Evolutionary conservation across 2,888 invertebrate species (phyloP), one percentile per base, ranked within the genome.

Genomic region (Acleris literana): DNA sequence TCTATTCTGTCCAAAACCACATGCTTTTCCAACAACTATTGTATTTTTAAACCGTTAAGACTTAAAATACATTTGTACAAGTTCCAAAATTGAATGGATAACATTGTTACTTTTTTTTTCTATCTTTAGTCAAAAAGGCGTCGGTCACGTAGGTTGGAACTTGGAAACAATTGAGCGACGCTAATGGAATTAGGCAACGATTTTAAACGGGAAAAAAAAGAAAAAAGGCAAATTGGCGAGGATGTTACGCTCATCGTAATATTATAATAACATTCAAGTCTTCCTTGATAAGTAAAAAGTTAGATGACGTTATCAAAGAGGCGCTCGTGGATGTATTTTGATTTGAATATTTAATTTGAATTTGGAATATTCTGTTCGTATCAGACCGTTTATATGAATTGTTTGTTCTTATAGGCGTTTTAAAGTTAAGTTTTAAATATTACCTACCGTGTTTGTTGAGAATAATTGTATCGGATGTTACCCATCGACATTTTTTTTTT

Each of bases 81-180:
- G 33, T 51, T 52, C 55, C n/a, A 39, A 33, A 44, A 51, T 29
- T 53, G 29, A 17, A 65, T 44, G 44, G 55, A 56, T 60, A 65
- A 51, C 33, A 33, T 51, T 61, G 64, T 65, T 49, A 44, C 17
- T 39, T 60, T 61, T 65, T 64, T 60, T 61, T 17, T 29, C 43
- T 29, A 18, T 59, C 33, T 58, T 53, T 48, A 9, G 65, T 65
- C 44, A 61, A 65, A 61, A 60, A 20, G 29, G 44, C 17, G 43
- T 39, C 49, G 39, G 7, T 20, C 59, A 56, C 60, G 60, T 65
- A 51, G 29, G 55, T 56, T 60, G 60, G 33, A 65, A 56, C 51
- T 56, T 60, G 60, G 33, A 65, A 56, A 65, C 60, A 65, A 65
- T 65, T 55, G 55, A 55, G 44, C 60, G 55, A 51, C 51, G 51